These are phyloP conservation scores for Escarpia spicata DNA, from an alignment of 2,888 invertebrate genomes.

Conservation along the genomic window DNA sequence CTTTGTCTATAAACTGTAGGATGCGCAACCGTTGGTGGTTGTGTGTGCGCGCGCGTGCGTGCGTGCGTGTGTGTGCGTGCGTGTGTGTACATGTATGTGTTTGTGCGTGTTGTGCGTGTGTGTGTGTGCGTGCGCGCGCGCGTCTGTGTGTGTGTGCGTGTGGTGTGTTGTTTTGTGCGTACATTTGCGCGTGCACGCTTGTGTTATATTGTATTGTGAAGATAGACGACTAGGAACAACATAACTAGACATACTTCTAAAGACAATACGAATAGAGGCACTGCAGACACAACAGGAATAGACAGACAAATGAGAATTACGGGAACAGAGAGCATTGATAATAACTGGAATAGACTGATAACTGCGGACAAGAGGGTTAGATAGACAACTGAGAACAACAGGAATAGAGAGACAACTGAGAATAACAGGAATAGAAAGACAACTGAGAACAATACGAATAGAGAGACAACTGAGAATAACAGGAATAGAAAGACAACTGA, in stretches of 20 bases:
- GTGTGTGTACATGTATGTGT: not conserved
- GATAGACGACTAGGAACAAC: too few relatives aligned
- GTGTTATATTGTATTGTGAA: too few relatives aligned
- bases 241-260: not conserved
- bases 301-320: not conserved
- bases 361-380: not conserved
- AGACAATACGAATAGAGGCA: not conserved
- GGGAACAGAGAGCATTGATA: not conserved
- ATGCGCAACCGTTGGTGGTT: not conserved
- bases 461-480: not conserved
- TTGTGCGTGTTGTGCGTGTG: not conserved
- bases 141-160: not conserved
- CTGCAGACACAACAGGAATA: not conserved
- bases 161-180: not conserved
- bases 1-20: slow-evolving; percentile 65
- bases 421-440: not conserved
- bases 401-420: not conserved
- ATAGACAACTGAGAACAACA: too few relatives aligned
- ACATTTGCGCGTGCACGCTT: not conserved
- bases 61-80: not conserved
- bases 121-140: not conserved
- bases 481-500: not conserved
- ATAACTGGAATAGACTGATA: not conserved
- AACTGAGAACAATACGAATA: not conserved
- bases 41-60: not conserved